These are phyloP conservation scores for Lepus timidus DNA, from an alignment of 2,113 vertebrate genomes.

Conservation along the genomic window DNA sequence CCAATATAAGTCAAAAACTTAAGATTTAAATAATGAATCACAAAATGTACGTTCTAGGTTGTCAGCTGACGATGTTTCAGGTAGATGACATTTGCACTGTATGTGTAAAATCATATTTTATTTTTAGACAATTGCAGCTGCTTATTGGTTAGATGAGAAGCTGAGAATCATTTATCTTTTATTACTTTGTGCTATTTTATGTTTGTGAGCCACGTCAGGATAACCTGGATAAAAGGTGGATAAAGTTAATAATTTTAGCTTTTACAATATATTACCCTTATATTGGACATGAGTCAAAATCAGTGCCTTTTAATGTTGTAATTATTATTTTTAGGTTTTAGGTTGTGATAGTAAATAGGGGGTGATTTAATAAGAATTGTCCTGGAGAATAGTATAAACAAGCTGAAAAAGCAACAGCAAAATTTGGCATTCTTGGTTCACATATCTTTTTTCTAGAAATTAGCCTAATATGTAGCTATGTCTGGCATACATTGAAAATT, in stretches of 20 bases:
- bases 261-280: neutral
- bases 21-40: conserved; percentile 74
- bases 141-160: conserved; percentile 59
- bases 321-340: neutral
- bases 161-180: conserved; percentile 70
- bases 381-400: neutral
- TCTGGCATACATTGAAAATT: neutral
- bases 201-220: neutral
- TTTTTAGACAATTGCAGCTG: conserved; percentile 71
- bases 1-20: conserved; percentile 53
- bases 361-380: neutral
- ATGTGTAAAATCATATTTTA: conserved; percentile 60
- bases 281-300: neutral
- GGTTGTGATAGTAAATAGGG: neutral
- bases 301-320: neutral
- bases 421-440: neutral
- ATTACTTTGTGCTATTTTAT: conserved; percentile 50
- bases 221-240: conserved; percentile 28
- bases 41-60: conserved; percentile 55
- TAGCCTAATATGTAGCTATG: neutral
- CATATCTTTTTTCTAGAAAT: neutral
- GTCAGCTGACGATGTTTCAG: conserved; percentile 58
- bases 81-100: conserved; percentile 40
- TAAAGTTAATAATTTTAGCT: neutral
- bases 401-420: neutral